A percentile compares a stretch with the other conserved stretches of the same genome.
Conservation (phyloP, 2,797 vertebrate genomes). For the Australoheros facetus region DNA sequence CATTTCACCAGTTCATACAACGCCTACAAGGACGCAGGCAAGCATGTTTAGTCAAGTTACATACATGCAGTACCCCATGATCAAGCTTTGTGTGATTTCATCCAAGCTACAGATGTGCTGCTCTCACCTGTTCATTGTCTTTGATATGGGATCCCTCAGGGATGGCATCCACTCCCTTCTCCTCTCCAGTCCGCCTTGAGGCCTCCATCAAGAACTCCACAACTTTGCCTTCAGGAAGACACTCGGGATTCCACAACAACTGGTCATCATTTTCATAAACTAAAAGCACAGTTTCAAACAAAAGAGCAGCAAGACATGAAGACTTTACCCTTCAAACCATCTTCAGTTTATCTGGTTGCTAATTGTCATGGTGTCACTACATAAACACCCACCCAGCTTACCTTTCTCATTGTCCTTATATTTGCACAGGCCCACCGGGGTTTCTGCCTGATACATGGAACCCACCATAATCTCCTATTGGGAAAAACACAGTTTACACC, state of each 20-base stretch:
- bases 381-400: conserved; percentile 53
- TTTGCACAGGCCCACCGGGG: conserved; percentile 89
- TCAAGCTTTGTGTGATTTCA: background rate
- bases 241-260: conserved; percentile 95
- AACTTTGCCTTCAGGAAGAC: conserved; percentile 91
- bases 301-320: background rate
- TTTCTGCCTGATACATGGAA: conserved; percentile 99
- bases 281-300: conserved; percentile 53
- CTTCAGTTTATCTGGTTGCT: background rate
- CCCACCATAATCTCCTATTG: conserved; percentile 99
- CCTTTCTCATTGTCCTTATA: conserved; percentile 97
- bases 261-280: conserved; percentile 99
- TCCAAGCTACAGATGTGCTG: background rate
- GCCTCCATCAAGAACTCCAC: conserved; percentile 93
- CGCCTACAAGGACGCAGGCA: conserved; percentile 79
- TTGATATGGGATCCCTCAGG: conserved; percentile 97
- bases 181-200: conserved; percentile 91
- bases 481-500: conserved; percentile 20
- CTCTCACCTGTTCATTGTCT: conserved; percentile 94
- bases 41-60: background rate
- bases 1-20: conserved; percentile 97
- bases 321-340: background rate
- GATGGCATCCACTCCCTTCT: conserved; percentile 91
- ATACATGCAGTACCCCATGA: background rate
- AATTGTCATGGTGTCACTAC: background rate